Base-by-base conservation (phyloP, 2,888 invertebrate species). In the Rugalucina vietnamica region DNA sequence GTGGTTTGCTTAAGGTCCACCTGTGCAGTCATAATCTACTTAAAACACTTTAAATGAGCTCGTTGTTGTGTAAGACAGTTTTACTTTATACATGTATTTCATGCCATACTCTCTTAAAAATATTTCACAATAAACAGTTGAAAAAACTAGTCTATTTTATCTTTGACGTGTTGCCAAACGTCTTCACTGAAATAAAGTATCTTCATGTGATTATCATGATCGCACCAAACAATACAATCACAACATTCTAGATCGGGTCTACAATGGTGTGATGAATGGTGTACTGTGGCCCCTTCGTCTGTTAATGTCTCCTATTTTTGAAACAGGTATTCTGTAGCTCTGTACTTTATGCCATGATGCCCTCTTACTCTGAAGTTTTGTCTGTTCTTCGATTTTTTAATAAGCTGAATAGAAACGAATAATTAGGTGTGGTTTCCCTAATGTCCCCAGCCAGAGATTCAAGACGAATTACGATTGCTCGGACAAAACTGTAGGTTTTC, bases 1-100 rank as follows among this genome's bases (percentile, higher is more conserved):
- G 83, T 86, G 3, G 79, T 80, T 21, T 81, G 76, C 34, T n/a
- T 85, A 69, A 74, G 73, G 84, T 12, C 84, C 74, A 39, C 37
- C 81, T 3, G 72, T 87, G 21, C 71, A 84, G 50, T 0, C 29
- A 10, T 78, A 78, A 75, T 18, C 69, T 21, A 0, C 18, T 43
- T 18, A 43, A n/a, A 43, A 12, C 43, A 43, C 18, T 18, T 12
- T 43, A 43, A 43, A 43, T 43, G 18, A 12, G 18, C 10, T 18
- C 18, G 8, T 8, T 8, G n/a, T n/a, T n/a, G n/a, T n/a, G n/a
- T n/a, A n/a, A n/a, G n/a, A n/a, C n/a, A n/a, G n/a, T n/a, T n/a
- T n/a, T n/a, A n/a, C n/a, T n/a, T n/a, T n/a, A n/a, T n/a, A n/a
- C 18, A 18, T 18, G 18, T 18, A 43, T 43, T 43, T 43, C 18